These are phyloP conservation scores for Xyrauchen texanus DNA, from an alignment of 2,113 vertebrate species.

Conservation along the genomic window DNA sequence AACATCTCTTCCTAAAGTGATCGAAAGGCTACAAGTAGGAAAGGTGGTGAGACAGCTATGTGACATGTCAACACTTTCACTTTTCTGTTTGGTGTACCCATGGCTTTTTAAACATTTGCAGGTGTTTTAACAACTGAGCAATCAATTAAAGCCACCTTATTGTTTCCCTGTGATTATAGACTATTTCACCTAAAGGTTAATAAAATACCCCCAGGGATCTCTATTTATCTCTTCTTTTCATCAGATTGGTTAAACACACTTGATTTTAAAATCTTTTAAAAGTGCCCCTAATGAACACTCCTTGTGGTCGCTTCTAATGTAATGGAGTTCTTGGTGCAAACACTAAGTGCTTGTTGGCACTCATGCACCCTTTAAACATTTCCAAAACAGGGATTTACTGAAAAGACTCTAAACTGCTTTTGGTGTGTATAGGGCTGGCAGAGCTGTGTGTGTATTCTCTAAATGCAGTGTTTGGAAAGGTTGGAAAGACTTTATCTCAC, in stretches of 20 bases:
- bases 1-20: conserved; percentile 56
- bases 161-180: not conserved
- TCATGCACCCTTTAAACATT: conserved; percentile 1
- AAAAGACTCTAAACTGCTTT: not conserved
- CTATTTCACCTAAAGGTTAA: conserved; percentile 16
- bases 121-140: conserved; percentile 33
- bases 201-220: conserved; percentile 46
- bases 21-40: conserved; percentile 53
- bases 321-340: conserved; percentile 8
- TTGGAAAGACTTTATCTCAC: not conserved
- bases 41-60: conserved; percentile 35
- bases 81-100: conserved; percentile 53
- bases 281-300: conserved; percentile 30
- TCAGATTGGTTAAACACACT: not conserved
- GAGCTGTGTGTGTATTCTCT: not conserved
- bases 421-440: not conserved
- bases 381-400: not conserved
- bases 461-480: not conserved
- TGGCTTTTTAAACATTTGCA: conserved; percentile 56
- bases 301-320: conserved; percentile 28
- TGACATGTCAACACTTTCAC: conserved; percentile 42
- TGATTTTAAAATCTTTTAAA: conserved; percentile 50
- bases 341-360: not conserved
- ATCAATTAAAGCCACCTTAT: conserved; percentile 5
- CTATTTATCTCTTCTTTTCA: conserved; percentile 26